Evolutionary conservation across 2,113 vertebrate species (phyloP), one percentile per base, ranked within the genome.

Genomic region (Gracilinanus agilis): DNA sequence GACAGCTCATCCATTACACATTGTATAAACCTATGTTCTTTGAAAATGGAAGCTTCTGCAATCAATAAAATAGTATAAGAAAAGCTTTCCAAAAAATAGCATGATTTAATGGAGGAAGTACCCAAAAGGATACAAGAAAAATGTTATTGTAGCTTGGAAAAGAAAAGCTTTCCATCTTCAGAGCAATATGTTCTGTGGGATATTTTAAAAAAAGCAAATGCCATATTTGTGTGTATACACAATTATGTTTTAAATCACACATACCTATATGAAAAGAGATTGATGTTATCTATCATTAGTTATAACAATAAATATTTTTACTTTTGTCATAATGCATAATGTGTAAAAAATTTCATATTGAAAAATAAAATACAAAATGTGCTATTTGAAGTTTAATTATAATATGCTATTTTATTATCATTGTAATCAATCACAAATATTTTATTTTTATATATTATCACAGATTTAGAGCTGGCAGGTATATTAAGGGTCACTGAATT

Each of bases 91-190:
- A 91, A 44, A 90, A 75, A 94, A 88, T 7, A 94, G 3, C 10
- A 90, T 95, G 94, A 94, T 95, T 94, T 97, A 96, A 95, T 93
- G 53, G 25, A 67, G n/a, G 90, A 94, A 94, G 3, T 91, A 91
- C 54, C 90, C 88, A 91, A 96, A 95, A 49, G 24, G 27, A 75
- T 55, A 24, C 1, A 93, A 93, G 55, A 54, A 93, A 97, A 96
- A 91, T 92, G 23, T 90, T 90, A 61, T 5, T 89, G 24, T 92
- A 95, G 55, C 95, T 95, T 93, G 91, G 55, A 96, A 93, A 96
- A 96, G 89, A 90, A 90, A 90, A 90, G 27, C 16, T 88, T 95
- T 53, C 4, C 91, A 24, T 24, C n/a, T 95, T 96, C 95, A 91
- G 93, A 67, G 2, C 89, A 95, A 90, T 21, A 93, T 40, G 56